Percentiles rank a stretch among this genome's conserved stretches.
These are phyloP conservation scores for Cynopterus brachyotis DNA, from an alignment of 2,113 vertebrate species.

Conservation along the genomic window DNA sequence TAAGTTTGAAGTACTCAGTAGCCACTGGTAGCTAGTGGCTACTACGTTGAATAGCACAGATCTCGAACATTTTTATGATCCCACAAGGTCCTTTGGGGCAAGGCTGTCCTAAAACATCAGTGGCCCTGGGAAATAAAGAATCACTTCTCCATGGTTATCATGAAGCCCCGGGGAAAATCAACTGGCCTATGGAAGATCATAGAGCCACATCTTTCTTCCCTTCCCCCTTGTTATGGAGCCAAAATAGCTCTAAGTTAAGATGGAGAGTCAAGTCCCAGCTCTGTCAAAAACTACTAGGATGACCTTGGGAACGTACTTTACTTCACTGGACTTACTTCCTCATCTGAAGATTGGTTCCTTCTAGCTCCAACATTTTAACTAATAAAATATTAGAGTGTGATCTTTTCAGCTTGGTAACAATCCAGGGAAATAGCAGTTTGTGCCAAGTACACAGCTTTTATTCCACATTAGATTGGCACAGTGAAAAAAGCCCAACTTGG, in stretches of 20 bases:
- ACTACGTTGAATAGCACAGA: background rate
- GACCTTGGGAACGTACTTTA: conserved; percentile 12
- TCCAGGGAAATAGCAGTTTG: conserved; percentile 34
- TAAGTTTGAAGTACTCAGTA: background rate
- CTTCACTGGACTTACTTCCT: conserved; percentile 18
- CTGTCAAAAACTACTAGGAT: background rate
- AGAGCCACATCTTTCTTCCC: background rate
- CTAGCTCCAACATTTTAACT: conserved; percentile 36
- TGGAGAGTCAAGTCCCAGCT: background rate
- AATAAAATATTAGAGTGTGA: conserved; percentile 47
- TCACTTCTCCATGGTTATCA: background rate
- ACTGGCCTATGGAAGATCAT: background rate
- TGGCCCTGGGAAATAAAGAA: background rate
- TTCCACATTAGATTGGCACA: conserved; percentile 7
- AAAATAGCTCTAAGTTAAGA: conserved; percentile 1
- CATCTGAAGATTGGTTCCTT: conserved; percentile 38
- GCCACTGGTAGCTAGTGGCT: background rate
- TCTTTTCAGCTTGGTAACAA: conserved; percentile 49
- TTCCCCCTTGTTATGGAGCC: background rate
- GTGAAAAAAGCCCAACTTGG: conserved; percentile 52
- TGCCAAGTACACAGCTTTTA: conserved; percentile 47
- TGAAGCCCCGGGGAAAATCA: background rate
- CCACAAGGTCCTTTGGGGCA: background rate
- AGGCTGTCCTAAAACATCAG: background rate
- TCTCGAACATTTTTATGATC: background rate